Evolutionary conservation across 2,797 vertebrate genomes (phyloP).

Genomic region (Melopsittacus undulatus): DNA sequence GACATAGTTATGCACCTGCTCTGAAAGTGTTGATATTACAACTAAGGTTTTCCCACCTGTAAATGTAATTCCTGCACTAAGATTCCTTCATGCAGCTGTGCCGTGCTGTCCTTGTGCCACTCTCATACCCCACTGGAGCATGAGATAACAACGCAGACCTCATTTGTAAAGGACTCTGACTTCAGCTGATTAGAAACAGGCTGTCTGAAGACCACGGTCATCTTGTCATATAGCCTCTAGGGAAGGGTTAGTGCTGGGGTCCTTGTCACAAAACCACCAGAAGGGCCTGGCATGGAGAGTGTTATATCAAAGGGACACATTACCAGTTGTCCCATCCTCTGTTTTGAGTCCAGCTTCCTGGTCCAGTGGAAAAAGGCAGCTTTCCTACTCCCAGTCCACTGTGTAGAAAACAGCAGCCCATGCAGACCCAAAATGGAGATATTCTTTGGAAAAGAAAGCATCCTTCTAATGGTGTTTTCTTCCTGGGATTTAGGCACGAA

Average conservation of each 20-base stretch:
- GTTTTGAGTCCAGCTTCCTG: background rate
- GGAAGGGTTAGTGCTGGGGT: background rate
- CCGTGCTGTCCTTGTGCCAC: background rate
- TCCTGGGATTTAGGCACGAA: background rate
- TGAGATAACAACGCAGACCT: background rate
- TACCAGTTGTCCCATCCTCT: background rate
- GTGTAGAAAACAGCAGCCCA: rapidly evolving
- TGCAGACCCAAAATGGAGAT: background rate
- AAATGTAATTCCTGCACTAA: background rate
- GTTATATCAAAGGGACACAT: background rate
- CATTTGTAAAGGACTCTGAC: background rate
- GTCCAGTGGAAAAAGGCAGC: background rate
- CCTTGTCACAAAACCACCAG: background rate
- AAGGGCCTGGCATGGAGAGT: background rate
- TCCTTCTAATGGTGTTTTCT: background rate
- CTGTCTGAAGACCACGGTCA: background rate
- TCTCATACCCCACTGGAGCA: rapidly evolving
- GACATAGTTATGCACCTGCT: slow-evolving; percentile 36
- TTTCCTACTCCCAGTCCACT: background rate
- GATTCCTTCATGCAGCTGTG: background rate
- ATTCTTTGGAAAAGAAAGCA: background rate
- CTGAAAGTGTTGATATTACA: background rate
- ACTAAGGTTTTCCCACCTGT: background rate
- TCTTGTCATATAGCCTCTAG: background rate
- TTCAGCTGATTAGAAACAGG: background rate